These are phyloP conservation scores for Eupithecia abbreviata DNA, from an alignment of 2,888 invertebrate genomes.

Conservation along the genomic window DNA sequence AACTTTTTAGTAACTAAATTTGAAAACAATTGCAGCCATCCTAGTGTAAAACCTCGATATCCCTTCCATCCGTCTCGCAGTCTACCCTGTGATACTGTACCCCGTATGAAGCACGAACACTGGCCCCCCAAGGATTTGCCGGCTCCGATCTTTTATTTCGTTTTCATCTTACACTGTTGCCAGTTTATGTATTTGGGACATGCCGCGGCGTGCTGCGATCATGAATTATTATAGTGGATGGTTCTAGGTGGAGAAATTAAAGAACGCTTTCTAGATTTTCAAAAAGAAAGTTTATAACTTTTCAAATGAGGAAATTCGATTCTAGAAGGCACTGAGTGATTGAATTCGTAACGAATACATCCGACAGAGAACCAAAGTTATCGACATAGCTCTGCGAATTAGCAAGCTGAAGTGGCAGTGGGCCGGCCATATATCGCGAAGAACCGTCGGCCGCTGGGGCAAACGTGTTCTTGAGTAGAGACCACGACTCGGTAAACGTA, in stretches of 20 bases:
- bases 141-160: constrained; percentile 32
- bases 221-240: not conserved
- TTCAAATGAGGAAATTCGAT: no score
- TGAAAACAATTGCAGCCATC: not conserved
- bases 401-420: no score
- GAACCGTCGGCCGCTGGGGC: no score
- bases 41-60: not conserved
- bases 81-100: not conserved
- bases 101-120: constrained; percentile 10
- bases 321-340: no score
- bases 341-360: no score
- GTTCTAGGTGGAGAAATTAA: not conserved
- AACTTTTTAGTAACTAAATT: not conserved
- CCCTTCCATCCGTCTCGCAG: not conserved
- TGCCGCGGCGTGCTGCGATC: constrained; percentile 1
- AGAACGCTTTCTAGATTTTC: not conserved
- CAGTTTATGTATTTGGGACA: constrained; percentile 27
- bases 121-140: constrained; percentile 24
- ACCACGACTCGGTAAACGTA: no score
- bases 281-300: not conserved
- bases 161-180: constrained; percentile 31
- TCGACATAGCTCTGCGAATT: no score
- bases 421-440: no score
- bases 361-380: no score
- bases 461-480: no score